These are phyloP conservation scores for Phrixothrix hirtus DNA, from an alignment of 2,888 invertebrate species.

Conservation along the genomic window DNA sequence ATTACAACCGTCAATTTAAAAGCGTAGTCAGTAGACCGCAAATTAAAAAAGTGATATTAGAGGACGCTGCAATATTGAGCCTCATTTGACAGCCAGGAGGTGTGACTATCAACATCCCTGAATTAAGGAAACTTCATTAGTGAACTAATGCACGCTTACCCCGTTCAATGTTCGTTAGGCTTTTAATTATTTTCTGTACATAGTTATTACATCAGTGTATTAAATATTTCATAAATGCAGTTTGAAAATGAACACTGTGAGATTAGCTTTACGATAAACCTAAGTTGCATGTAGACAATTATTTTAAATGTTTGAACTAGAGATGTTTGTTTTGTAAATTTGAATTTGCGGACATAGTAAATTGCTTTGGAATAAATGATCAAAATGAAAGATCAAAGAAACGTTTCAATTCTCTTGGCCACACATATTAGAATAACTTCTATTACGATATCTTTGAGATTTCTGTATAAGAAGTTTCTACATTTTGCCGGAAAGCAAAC, in stretches of 20 bases:
- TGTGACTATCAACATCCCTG: conserved; percentile 29
- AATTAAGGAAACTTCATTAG: conserved; percentile 53
- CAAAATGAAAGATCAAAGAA: conserved; percentile 41
- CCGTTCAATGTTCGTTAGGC: conserved; percentile 44
- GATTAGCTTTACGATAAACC: conserved; percentile 17
- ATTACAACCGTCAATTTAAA: no score
- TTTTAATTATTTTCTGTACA: conserved; percentile 49
- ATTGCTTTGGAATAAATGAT: not conserved
- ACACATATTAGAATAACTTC: conserved; percentile 37
- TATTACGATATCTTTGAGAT: conserved; percentile 41
- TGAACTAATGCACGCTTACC: conserved; percentile 44
- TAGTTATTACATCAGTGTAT: conserved; percentile 46
- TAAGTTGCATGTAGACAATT: no score
- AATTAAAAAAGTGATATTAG: conserved; percentile 15
- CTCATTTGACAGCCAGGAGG: conserved; percentile 16
- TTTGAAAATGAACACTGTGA: conserved; percentile 22
- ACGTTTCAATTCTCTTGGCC: conserved; percentile 40
- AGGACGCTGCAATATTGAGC: no score
- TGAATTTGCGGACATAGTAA: not conserved
- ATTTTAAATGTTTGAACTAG: no score
- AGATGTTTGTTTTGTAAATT: not conserved
- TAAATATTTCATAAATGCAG: conserved; percentile 46
- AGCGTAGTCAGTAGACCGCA: no score
- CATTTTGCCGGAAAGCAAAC: conserved; percentile 52
- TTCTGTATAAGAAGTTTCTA: conserved; percentile 47